Base-by-base conservation (phyloP, 2,797 vertebrate genomes). In the Sternotherus odoratus region DNA sequence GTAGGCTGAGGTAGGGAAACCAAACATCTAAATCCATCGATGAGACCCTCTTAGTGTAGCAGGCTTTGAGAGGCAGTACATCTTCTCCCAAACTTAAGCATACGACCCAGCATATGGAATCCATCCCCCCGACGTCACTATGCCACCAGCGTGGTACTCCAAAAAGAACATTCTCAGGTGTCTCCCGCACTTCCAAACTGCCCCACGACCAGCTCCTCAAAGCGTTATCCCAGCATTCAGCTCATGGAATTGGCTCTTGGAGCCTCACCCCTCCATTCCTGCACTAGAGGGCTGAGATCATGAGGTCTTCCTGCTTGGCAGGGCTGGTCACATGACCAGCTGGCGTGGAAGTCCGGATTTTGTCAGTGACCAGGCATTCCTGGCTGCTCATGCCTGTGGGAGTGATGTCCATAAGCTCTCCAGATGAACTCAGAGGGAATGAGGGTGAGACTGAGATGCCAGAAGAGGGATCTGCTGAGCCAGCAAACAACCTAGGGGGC, bases 391-490 rank as follows among this genome's bases (percentile, higher is more conserved):
- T 98, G 2, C 98, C 98, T 0, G 98, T 98, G 36, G 99, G 99
- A 33, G 98, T 99, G 91, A 99, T 98, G 98, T 99, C 99, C 97
- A 99, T 99, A 95, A 99, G 98, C 97, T 99, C 99, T 87, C 99
- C 99, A 0, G 82, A 99, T 4, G 99, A 99, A 57, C 99, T 99
- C 80, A 99, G 98, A 7, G 99, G 99, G 98, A 99, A 99, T 63
- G 99, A 99, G n/a, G 99, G 99, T 0, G 99, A 99, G 90, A 99
- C 98, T 1, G 99, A 99, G 98, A 99, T 99, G 97, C 99, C 99
- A 1, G 99, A 99, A 24, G 99, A 99, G 51, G 99, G 99, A 96
- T 99, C 99, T 1, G 99, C 98, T 0, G 99, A 99, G 94, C 99
- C 99, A 0, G 99, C 99, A 77, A 99, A 99, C 97, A 99, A 98